Evolutionary conservation across 2,888 invertebrate genomes (phyloP).

Genomic region (Tethea ocularis): DNA sequence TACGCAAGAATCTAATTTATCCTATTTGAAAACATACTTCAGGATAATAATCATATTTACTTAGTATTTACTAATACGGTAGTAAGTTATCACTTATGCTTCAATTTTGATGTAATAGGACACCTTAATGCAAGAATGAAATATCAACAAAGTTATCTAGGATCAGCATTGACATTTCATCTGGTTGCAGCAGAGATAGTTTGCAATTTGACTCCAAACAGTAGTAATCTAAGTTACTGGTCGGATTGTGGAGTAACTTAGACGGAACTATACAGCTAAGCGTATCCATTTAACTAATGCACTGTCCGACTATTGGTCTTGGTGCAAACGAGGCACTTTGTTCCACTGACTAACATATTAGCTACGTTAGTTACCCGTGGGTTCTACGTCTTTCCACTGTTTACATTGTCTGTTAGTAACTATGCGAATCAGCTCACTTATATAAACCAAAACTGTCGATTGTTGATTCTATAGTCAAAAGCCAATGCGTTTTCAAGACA

Average conservation of each 20-base stretch:
- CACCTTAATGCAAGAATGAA: not conserved
- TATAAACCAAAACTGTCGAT: constrained; percentile 10
- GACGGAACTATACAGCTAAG: constrained; percentile 67
- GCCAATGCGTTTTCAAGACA: no score
- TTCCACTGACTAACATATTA: constrained; percentile 70
- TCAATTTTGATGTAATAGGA: no score
- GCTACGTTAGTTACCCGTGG: constrained; percentile 48
- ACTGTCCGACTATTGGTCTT: constrained; percentile 79
- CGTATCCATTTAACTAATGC: constrained; percentile 81
- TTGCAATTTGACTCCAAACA: constrained; percentile 65
- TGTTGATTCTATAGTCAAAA: not conserved
- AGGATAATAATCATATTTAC: no score
- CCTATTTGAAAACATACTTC: no score
- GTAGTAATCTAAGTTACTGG: constrained; percentile 75
- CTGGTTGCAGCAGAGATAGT: constrained; percentile 55
- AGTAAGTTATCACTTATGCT: no score
- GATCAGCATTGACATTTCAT: constrained; percentile 62
- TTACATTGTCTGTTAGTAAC: constrained; percentile 32
- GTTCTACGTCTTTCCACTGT: constrained; percentile 40
- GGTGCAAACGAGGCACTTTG: constrained; percentile 77
- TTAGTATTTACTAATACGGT: not conserved
- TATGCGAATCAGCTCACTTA: constrained; percentile 18
- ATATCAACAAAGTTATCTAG: constrained; percentile 22
- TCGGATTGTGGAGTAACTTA: constrained; percentile 73
- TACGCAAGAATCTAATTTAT: no score